These are phyloP conservation scores for Ginglymostoma cirratum DNA, from an alignment of 2,113 vertebrate genomes.

Conservation along the genomic window DNA sequence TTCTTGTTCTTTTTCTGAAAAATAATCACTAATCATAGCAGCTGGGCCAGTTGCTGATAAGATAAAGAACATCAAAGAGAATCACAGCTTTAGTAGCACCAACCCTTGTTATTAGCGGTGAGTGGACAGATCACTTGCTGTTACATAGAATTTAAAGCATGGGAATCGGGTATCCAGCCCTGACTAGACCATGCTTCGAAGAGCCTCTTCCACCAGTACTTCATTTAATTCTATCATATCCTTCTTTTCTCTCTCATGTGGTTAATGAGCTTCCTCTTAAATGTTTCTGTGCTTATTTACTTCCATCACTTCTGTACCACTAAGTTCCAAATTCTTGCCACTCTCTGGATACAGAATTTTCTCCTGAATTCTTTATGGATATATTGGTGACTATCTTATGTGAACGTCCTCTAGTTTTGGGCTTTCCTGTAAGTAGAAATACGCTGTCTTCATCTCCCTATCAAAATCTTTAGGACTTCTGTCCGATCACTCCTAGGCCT, in stretches of 20 bases:
- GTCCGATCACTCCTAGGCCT: not conserved
- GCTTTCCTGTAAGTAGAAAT: not conserved
- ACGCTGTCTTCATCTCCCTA: not conserved
- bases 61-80: conserved; percentile 18
- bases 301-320: too few relatives aligned
- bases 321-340: not conserved
- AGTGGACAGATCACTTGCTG: not conserved
- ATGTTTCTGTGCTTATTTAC: too few relatives aligned
- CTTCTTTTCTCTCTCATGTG: not conserved
- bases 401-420: not conserved
- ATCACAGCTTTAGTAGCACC: not conserved
- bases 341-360: not conserved
- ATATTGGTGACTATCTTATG: not conserved
- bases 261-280: not conserved
- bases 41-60: conserved; percentile 16
- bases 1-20: not conserved
- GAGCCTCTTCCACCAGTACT: not conserved
- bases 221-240: not conserved
- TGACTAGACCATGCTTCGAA: not conserved
- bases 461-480: not conserved
- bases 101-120: not conserved
- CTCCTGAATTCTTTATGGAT: not conserved
- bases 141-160: not conserved
- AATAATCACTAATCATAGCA: conserved; percentile 11
- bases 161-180: not conserved